Evolutionary conservation across 2,888 invertebrate genomes (phyloP).

Genomic region (Omphaloscelis lunosa): DNA sequence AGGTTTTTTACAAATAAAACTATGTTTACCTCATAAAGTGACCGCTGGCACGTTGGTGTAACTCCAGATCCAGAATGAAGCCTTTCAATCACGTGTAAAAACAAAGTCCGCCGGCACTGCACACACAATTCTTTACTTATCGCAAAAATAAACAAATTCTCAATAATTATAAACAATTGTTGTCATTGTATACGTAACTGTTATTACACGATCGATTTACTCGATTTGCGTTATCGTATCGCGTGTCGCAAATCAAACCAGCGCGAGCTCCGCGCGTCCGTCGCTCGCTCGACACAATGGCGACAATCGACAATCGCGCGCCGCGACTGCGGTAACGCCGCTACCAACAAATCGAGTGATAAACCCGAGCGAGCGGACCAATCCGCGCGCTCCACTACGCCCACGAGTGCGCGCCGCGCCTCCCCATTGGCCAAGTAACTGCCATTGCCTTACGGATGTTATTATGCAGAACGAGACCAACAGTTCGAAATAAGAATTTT

Average conservation of each 20-base stretch:
- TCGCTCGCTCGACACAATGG: constrained; percentile 86
- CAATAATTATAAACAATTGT: constrained; percentile 69
- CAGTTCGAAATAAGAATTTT: constrained; percentile 89
- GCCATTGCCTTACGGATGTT: constrained; percentile 90
- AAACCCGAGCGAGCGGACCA: constrained; percentile 84
- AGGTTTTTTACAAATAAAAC: constrained; percentile 27
- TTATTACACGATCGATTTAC: constrained; percentile 80
- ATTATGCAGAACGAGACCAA: constrained; percentile 90
- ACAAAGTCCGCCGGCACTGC: constrained; percentile 79
- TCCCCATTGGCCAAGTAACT: constrained; percentile 89
- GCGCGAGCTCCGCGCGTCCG: constrained; percentile 83
- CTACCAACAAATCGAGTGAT: constrained; percentile 89
- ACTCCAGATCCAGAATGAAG: constrained; percentile 94
- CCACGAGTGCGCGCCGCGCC: constrained; percentile 84
- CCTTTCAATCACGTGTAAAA: constrained; percentile 80
- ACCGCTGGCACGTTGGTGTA: constrained; percentile 94
- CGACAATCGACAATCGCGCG: constrained; percentile 90
- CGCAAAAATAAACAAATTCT: constrained; percentile 68
- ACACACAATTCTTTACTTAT: constrained; percentile 66
- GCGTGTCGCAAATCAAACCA: constrained; percentile 82
- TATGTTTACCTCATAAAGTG: constrained; percentile 93
- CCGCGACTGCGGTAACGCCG: constrained; percentile 87
- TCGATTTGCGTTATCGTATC: constrained; percentile 80
- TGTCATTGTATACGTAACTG: constrained; percentile 75
- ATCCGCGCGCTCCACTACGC: constrained; percentile 84